Base-by-base conservation (phyloP, 2,888 invertebrate genomes). In the Saturnia pavonia region DNA sequence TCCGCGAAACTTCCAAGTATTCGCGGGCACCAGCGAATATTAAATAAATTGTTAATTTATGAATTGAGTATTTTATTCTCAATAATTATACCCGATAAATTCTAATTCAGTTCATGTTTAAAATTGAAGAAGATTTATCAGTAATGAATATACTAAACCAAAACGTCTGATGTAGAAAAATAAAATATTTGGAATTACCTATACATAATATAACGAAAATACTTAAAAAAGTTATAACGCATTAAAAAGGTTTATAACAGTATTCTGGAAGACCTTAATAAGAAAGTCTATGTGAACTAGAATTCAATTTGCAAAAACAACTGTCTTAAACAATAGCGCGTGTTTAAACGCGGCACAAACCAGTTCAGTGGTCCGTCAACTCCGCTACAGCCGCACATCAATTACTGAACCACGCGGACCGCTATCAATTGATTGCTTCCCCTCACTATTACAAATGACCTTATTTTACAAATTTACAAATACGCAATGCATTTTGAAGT, bases 391-490 rank as follows among this genome's bases (percentile, higher is more conserved):
- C 82, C 89, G 88, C 89, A 88, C 88, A 90, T 90, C 90, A 87
- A 89, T 90, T 89, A 88, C 86, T 73, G 76, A 77, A 78, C 82
- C 81, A 80, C 80, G 82, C 83, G 82, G 79, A 77, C 86, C 87
- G 86, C 88, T 88, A 87, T 87, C 87, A 90, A 91, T 90, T 89
- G 90, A 90, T 88, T 85, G 86, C 88, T 86, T 88, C 87, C 85
- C 77, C 85, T 80, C 82, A 73, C 79, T 77, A 78, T 76, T 76
- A 74, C 81, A 79, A 84, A 82, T 82, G 82, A 78, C 80, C 81
- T 78, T 79, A 80, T 82, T 82, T 79, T 74, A 71, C 73, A 76
- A 76, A 78, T 78, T 54, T 70, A 51, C 48, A 66, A 69, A 57
- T 27, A 63, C 40, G n/a, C 48, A 45, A 48, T 66, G 66, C 70